Conservation (phyloP, 2,797 vertebrate genomes). For the Lepus oiostolus region DNA sequence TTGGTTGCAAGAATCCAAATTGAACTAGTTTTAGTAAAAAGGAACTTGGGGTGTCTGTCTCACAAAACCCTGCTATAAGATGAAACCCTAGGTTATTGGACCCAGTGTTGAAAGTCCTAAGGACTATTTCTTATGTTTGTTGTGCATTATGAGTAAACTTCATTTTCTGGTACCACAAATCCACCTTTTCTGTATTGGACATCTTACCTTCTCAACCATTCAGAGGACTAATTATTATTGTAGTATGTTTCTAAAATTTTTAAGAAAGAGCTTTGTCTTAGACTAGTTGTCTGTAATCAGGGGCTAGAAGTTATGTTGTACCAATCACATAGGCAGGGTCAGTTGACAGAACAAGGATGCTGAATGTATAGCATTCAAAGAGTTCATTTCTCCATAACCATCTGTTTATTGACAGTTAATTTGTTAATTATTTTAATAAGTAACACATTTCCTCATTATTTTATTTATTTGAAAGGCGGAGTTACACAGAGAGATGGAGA, state of each 20-base stretch:
- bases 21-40: slow-evolving; percentile 55
- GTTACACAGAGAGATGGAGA: no score
- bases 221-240: slow-evolving; percentile 53
- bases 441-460: slow-evolving; percentile 43
- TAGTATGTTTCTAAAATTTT: slow-evolving; percentile 55
- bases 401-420: slow-evolving; percentile 56
- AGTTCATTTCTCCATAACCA: background rate
- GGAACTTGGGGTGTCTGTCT: background rate
- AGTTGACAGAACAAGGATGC: slow-evolving; percentile 45
- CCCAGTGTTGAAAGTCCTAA: background rate
- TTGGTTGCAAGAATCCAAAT: slow-evolving; percentile 54
- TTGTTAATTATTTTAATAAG: slow-evolving; percentile 39
- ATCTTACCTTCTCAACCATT: slow-evolving; percentile 58
- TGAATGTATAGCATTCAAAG: slow-evolving; percentile 33
- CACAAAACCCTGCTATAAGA: slow-evolving; percentile 45
- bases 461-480: no score
- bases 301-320: background rate
- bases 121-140: slow-evolving; percentile 46
- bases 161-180: slow-evolving; percentile 55
- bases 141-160: slow-evolving; percentile 55
- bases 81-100: background rate
- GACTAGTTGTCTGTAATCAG: background rate
- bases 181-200: slow-evolving; percentile 11
- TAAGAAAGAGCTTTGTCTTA: slow-evolving; percentile 62
- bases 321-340: background rate